Evolutionary conservation across 1,140 invertebrate species (phyloP), one percentile per base, ranked within the genome.

Genomic region (Neuroterus valhalla): DNA sequence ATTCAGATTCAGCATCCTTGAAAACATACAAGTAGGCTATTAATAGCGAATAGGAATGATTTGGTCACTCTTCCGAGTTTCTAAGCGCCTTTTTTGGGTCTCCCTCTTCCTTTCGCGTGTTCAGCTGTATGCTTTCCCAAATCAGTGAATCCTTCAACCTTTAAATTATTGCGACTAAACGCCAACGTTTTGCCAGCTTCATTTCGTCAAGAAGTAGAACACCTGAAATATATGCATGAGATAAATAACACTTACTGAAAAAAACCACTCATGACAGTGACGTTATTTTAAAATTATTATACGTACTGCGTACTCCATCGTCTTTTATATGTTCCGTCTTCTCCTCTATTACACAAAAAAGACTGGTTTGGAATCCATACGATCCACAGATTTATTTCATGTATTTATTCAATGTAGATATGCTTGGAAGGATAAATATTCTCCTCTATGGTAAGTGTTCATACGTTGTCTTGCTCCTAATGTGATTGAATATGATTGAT

Each of bases 111-210:
- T 69, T 70, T 71, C 68, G 81, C 62, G 48, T 79, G 12, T 21
- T 71, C 15, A 19, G 81, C 71, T 5, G 81, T 85, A 38, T 82
- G 66, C 38, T 77, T n/a, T 2, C 82, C 81, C 10, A 84, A 72
- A 73, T 85, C 69, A 2, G 75, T 75, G 42, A 80, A 81, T 5
- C 74, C 69, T 21, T 76, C 50, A 2, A 72, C 15, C 66, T 66
- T 14, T 12, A 76, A 3, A 2, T 31, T 19, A 42, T 0, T 19
- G 14, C 15, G 8, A 42, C 44, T 19, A 19, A 44, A 45, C 1
- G 31, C 4, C 1, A 68, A 15, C 0, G 66, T 17, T 44, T 38
- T 0, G 14, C 0, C 11, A 68, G 15, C 5, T 68, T 68, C 42
- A 68, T 43, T 68, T 68, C 42, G 10, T 68, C 21, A 38, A 42